Evolutionary conservation across 2,888 invertebrate genomes (phyloP).

Genomic region (Hyposoter didymator): DNA sequence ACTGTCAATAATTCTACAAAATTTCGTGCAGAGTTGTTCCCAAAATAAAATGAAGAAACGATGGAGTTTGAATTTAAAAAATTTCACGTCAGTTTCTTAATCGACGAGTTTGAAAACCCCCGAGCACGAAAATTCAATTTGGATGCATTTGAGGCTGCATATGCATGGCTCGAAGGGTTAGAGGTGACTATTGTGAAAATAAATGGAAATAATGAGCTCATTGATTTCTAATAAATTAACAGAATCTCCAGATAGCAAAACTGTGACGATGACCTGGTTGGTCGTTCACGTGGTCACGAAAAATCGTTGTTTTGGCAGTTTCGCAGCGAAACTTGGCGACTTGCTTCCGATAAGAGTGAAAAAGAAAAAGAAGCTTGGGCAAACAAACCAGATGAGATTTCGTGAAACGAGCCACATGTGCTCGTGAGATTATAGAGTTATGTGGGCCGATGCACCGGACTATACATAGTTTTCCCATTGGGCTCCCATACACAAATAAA

Average conservation of each 20-base stretch:
- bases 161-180: neutral
- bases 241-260: neutral
- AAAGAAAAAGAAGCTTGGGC: neutral
- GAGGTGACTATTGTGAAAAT: neutral
- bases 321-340: neutral
- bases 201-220: neutral
- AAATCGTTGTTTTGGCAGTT: neutral
- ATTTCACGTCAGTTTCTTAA: neutral
- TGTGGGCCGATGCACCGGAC: neutral
- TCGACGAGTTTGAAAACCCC: neutral
- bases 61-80: neutral
- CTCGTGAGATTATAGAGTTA: slow-evolving; percentile 8
- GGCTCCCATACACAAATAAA: neutral
- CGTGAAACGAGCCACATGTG: neutral
- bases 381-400: slow-evolving; percentile 3
- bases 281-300: neutral
- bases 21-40: too few relatives aligned
- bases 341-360: neutral
- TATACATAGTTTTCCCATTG: neutral
- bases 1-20: too few relatives aligned
- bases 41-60: too few relatives aligned
- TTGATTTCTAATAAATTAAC: neutral
- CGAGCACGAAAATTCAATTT: neutral
- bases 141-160: neutral
- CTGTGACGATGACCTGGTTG: neutral